Percentiles rank a stretch among this genome's conserved stretches.
These are phyloP conservation scores for Nycticorax nycticorax DNA, from an alignment of 2,113 vertebrate species.

Conservation along the genomic window DNA sequence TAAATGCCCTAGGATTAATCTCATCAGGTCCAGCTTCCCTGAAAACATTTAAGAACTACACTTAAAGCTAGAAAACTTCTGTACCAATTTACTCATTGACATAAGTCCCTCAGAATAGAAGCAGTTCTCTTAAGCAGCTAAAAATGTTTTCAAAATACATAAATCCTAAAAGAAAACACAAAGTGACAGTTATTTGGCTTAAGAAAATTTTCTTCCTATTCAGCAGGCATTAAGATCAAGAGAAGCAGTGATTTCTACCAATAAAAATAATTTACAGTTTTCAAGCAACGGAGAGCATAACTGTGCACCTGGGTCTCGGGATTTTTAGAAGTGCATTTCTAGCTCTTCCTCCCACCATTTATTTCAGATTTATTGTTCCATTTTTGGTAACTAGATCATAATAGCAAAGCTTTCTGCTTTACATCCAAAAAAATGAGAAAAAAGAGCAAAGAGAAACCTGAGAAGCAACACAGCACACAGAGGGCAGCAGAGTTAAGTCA, in stretches of 20 bases:
- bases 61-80: background rate
- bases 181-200: constrained; percentile 13
- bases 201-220: background rate
- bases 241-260: background rate
- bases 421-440: background rate
- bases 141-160: constrained; percentile 43
- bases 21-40: background rate
- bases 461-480: background rate
- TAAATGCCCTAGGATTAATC: background rate
- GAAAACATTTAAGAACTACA: background rate
- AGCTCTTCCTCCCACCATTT: background rate
- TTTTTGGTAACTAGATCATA: background rate
- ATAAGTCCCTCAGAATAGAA: background rate
- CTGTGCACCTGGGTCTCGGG: background rate
- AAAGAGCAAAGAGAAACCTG: background rate
- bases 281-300: constrained; percentile 1
- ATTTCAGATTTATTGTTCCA: background rate
- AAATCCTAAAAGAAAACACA: constrained; percentile 56
- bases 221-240: constrained; percentile 15
- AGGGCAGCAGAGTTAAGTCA: background rate
- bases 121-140: constrained; percentile 12
- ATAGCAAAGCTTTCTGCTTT: background rate
- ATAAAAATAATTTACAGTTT: constrained; percentile 51
- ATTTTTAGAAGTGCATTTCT: constrained; percentile 19
- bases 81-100: background rate